Evolutionary conservation across 2,888 invertebrate species (phyloP), one percentile per base, ranked within the genome.

Genomic region (Agrochola circellaris): DNA sequence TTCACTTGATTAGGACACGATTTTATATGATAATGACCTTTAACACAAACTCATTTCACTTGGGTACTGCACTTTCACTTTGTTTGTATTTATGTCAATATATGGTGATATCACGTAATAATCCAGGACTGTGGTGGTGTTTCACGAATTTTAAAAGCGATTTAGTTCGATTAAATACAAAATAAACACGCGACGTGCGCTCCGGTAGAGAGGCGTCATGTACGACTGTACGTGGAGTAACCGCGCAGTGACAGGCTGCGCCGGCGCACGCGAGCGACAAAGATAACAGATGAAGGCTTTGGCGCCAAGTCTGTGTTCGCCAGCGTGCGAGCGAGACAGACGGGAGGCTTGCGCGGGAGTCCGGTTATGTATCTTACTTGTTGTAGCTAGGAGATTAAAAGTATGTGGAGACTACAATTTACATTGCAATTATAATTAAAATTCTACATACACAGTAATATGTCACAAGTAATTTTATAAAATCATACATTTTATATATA

Each of bases 261-360:
- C 93, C 87, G 89, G 92, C 93, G 93, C 92, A 88, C 83, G 89
- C 87, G 93, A 83, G 91, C 81, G 95, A 96, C 91, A 93, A 92
- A 93, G 95, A 96, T 88, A 91, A 91, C 88, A 83, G 78, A 88
- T 86, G 90, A 90, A 96, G 96, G 96, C 96, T 96, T 91, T 92
- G 93, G 94, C 94, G 95, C 94, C 92, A 87, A 88, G 79, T 83
- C 85, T 77, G 82, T 72, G 54, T 51, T 54, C 62, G 51, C 62
- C 71, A 61, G 79, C 73, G 96, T 91, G 94, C 87, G 93, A 96
- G 92, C 82, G 94, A 89, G 96, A 95, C 82, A 68, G 83, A 78
- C 65, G 79, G 93, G 93, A 94, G 93, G 95, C 95, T 94, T 93
- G 90, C 92, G 94, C 94, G 94, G 95, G 95, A 95, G 95, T 95